phyloP scores from a whole-genome alignment of 2,888 invertebrate genomes.

The Listrodromus nycthemerus region DNA sequence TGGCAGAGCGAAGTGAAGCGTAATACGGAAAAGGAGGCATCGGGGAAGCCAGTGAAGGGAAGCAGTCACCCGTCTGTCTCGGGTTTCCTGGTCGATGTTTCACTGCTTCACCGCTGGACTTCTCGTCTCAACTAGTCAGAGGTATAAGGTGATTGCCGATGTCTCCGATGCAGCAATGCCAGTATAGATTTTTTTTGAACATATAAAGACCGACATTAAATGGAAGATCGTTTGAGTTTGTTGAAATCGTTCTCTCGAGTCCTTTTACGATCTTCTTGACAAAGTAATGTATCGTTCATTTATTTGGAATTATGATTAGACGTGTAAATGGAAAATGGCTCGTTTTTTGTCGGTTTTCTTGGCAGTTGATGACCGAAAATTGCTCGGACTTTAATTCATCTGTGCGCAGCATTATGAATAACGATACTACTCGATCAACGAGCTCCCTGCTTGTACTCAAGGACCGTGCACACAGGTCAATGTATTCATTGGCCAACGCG shows the following conservation, averaged over 20 bases:
- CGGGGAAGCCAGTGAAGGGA: constrained; percentile 42
- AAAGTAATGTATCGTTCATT: neutral
- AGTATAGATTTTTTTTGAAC: neutral
- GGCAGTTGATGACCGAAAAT: neutral
- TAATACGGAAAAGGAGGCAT: constrained; percentile 50
- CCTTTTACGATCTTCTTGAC: neutral
- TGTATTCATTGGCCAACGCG: constrained; percentile 77
- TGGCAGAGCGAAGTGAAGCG: constrained; percentile 26
- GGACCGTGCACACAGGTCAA: constrained; percentile 73
- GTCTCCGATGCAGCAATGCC: neutral
- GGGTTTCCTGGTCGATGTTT: constrained; percentile 41
- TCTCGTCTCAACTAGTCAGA: neutral
- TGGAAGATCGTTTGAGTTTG: neutral
- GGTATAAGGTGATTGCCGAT: neutral
- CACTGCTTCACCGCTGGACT: constrained; percentile 5
- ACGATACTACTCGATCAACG: constrained; percentile 36
- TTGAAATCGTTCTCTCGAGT: too few species aligned
- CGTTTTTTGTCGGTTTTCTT: neutral
- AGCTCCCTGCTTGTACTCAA: constrained; percentile 36
- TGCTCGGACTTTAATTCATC: constrained; percentile 20
- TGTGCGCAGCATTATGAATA: constrained; percentile 39
- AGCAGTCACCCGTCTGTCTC: constrained; percentile 47
- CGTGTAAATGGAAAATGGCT: neutral
- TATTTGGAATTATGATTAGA: neutral
- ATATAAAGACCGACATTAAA: neutral